phyloP scores from a whole-genome alignment of 2,113 vertebrate genomes.

The Neoarius graeffei region DNA sequence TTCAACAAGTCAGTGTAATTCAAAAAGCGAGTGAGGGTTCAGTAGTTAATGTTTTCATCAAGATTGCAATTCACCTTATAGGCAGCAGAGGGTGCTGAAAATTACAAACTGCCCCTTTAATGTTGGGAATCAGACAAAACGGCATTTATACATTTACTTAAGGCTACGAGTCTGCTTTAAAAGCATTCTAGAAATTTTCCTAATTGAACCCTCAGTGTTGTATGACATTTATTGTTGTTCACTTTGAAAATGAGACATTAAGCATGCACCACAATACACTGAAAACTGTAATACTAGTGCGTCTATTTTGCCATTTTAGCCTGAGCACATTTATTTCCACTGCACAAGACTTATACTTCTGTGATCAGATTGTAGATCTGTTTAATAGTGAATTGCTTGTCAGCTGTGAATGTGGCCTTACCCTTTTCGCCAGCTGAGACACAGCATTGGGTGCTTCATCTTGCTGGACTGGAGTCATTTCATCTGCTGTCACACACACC shows the following conservation, averaged over 20 bases:
- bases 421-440: constrained; percentile 74
- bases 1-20: neutral
- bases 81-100: neutral
- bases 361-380: neutral
- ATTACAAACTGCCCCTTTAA: neutral
- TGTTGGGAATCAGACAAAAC: neutral
- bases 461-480: constrained; percentile 66
- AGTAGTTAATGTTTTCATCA: neutral
- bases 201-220: neutral
- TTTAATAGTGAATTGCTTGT: neutral
- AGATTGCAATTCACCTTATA: neutral
- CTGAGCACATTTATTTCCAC: neutral
- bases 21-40: neutral
- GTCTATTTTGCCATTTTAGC: neutral
- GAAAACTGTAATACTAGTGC: too few relatives aligned
- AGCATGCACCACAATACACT: neutral
- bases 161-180: neutral
- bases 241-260: neutral
- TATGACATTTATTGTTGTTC: neutral
- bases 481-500: constrained; percentile 66
- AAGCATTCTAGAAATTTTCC: neutral
- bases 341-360: neutral
- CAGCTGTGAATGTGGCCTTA: constrained; percentile 50
- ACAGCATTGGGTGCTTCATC: constrained; percentile 71
- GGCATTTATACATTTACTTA: neutral